Evolutionary conservation across 2,888 invertebrate species (phyloP).

Genomic region (Leptopilina syphax): DNA sequence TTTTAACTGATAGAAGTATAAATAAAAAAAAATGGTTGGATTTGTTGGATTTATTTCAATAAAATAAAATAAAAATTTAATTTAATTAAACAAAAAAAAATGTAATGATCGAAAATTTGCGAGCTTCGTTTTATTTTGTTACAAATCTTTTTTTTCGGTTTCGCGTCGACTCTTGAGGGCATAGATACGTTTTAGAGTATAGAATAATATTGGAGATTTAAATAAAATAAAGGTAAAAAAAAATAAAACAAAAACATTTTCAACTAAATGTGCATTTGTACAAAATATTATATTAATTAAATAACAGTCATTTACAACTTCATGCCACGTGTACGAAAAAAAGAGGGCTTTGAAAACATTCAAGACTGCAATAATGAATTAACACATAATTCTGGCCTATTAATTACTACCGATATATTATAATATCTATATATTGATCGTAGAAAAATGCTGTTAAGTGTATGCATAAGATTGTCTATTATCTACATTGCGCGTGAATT

Average conservation of each 20-base stretch:
- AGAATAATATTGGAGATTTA: constrained; percentile 29
- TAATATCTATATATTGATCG: constrained; percentile 48
- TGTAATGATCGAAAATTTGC: too few species aligned
- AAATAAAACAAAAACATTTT: not conserved
- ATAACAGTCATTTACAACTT: constrained; percentile 39
- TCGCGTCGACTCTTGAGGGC: constrained; percentile 2
- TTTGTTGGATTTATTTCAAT: too few species aligned
- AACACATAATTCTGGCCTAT: constrained; percentile 73
- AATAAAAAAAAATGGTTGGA: too few species aligned
- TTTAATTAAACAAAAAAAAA: too few species aligned
- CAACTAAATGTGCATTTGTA: constrained; percentile 49
- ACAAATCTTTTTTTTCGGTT: constrained; percentile 7
- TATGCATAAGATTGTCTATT: constrained; percentile 38
- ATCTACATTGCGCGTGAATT: constrained; percentile 25
- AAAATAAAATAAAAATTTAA: too few species aligned
- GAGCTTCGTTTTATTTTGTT: not conserved
- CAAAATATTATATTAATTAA: constrained; percentile 34
- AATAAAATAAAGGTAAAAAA: not conserved
- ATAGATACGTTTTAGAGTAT: constrained; percentile 22
- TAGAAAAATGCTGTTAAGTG: constrained; percentile 49
- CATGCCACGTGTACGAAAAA: constrained; percentile 36
- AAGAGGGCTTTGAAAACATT: constrained; percentile 62
- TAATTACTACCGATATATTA: constrained; percentile 60
- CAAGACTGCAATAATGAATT: constrained; percentile 72
- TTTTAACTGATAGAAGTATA: too few species aligned